Evolutionary conservation across 2,797 vertebrate species (phyloP), one percentile per base, ranked within the genome.

Genomic region (Muscicapa comitata): DNA sequence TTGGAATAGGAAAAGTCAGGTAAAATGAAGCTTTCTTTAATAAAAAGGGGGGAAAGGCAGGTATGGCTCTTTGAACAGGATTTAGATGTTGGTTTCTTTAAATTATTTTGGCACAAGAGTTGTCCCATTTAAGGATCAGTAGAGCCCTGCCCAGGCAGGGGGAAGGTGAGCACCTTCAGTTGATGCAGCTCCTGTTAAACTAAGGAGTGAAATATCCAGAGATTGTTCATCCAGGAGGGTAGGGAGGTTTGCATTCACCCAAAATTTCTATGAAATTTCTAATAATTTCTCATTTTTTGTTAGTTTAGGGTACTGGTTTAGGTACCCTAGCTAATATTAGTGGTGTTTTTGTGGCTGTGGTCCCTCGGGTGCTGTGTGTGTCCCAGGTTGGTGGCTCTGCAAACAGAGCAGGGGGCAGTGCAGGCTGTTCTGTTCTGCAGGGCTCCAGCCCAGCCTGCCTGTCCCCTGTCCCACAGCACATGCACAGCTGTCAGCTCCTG

Each of bases 31-130:
- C 11, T 55, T 18, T 61, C 8, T 48, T 35, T 7, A 31, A 26
- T n/a, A 14, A 50, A 35, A 29, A 59, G 14, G 10, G 13, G 28
- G 4, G 0, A 37, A 23, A 43, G 4, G 9, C 3, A 7, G 51
- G 5, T 12, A 2, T 10, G 23, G 28, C 16, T 78, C 24, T 58
- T 70, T 29, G 50, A 2, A 4, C 5, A 2, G 37, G 21, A 26
- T 20, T 72, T 57, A 20, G 17, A 1, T 4, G 1, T 28, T 35
- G 31, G 6, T 73, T 89, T 47, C 28, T 65, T 24, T 20, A 1
- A 1, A 0, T 47, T 38, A 4, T 63, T 26, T 26, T 33, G 50
- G 47, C 14, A 33, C 10, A 28, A 24, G 26, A 7, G 26, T 9
- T 29, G 40, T 23, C 29, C 13, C 28, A 31, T 15, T 12, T 23